These are phyloP conservation scores for Phodopus roborovskii DNA, from an alignment of 2,113 vertebrate species.

Conservation along the genomic window DNA sequence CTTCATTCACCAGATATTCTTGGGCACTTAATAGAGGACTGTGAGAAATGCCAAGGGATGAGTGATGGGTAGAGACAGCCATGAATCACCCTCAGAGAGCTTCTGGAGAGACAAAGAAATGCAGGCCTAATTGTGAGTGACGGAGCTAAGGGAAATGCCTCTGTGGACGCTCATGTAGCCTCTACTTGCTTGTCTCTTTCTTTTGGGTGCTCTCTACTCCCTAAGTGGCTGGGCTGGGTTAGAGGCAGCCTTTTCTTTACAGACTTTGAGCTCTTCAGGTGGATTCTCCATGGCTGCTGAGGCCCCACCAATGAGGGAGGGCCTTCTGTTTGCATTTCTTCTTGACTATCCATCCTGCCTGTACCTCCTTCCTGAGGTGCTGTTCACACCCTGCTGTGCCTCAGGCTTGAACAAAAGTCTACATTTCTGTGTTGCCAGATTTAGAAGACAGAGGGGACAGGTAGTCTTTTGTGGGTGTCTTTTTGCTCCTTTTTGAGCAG, in stretches of 20 bases:
- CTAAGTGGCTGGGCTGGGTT: background rate
- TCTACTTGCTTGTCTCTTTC: background rate
- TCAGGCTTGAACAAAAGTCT: background rate
- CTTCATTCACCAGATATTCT: constrained; percentile 19
- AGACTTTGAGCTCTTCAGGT: background rate
- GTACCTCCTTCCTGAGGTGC: background rate
- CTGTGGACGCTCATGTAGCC: background rate
- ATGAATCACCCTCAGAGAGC: background rate
- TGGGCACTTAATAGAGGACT: background rate
- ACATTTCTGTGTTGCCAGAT: background rate
- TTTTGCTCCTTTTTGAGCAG: background rate
- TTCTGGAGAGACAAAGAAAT: background rate
- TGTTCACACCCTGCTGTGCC: background rate
- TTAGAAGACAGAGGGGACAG: background rate
- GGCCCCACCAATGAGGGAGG: background rate
- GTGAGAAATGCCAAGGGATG: background rate
- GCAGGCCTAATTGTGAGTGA: background rate
- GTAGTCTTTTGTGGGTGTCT: background rate
- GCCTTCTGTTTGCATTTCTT: background rate
- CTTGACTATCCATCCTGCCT: background rate
- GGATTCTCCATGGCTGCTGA: background rate
- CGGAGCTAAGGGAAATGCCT: background rate
- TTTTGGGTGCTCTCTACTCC: background rate
- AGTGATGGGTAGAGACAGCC: background rate
- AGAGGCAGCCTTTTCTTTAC: background rate